Base-by-base conservation (phyloP, 2,113 vertebrate genomes). In the Noturus placidus region DNA sequence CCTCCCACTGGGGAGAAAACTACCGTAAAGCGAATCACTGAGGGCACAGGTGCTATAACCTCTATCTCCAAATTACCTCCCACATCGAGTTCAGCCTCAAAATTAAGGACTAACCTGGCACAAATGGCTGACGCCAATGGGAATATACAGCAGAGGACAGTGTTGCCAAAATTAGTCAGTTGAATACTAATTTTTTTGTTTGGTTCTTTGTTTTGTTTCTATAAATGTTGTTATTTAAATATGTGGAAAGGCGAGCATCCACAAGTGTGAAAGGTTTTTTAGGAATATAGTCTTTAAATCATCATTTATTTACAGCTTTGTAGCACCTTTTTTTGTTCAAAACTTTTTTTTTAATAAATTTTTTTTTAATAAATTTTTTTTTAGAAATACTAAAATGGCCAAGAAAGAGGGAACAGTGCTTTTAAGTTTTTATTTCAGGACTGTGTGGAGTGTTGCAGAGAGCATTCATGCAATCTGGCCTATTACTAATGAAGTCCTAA, bases 121-220 rank as follows among this genome's bases (percentile, higher is more conserved):
- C 97, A 98, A 86, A 98, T 99, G 92, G 98, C 98, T 0, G 98
- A 99, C 87, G 97, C 98, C 94, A 99, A 99, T 89, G 98, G 98
- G 87, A 99, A 99, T 97, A 97, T 99, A 94, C 98, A 99, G 94
- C 96, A 97, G 80, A 95, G 98, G 95, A 99, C 98, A 89, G 97
- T 99, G 89, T 96, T 99, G 96, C 98, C 98, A 95, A 99, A 99
- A 95, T 96, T 99, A 20, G 98, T 99, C 91, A 99, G 97, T 95
- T 99, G 96, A 96, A 91, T 92, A 85, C 88, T 65, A 76, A 33
- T 78, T 22, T 50, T 57, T 59, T 70, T 30, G 46, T n/a, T 56
- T 70, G 46, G 14, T 67, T 70, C n/a, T 83, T 88, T 82, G 78
- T 74, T 54, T 78, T 70, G 65, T 77, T 79, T 56, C 35, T 88